These are phyloP conservation scores for Gorilla gorilla DNA, from an alignment of 2,113 vertebrate genomes.

Conservation along the genomic window DNA sequence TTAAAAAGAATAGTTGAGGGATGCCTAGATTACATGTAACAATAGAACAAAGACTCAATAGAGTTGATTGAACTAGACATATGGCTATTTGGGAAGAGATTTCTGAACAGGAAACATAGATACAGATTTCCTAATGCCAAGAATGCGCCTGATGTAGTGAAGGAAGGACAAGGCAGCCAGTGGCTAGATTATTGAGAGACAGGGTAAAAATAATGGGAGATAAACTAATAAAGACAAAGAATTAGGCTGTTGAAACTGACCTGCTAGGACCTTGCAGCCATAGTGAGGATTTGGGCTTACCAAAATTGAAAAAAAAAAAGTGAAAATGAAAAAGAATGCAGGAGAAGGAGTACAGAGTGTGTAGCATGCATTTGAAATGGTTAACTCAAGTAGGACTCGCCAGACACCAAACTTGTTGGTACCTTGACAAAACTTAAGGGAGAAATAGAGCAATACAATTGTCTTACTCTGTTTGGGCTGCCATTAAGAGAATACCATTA, in stretches of 20 bases:
- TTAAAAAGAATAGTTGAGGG: not conserved
- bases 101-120: not conserved
- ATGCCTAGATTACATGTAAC: not conserved
- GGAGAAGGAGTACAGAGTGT: not conserved
- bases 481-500: not conserved
- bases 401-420: too few species aligned
- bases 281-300: not conserved
- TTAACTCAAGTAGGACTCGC: not conserved
- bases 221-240: not conserved
- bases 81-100: not conserved
- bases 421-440: not conserved
- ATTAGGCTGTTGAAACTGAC: not conserved
- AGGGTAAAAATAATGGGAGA: not conserved
- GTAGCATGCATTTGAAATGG: not conserved
- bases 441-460: not conserved
- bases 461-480: not conserved
- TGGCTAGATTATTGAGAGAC: not conserved
- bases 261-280: not conserved
- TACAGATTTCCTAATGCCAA: not conserved
- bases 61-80: not conserved
- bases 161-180: not conserved
- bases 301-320: not conserved
- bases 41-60: not conserved
- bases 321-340: not conserved
- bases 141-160: not conserved